Percentiles rank a stretch among this genome's conserved stretches.
These are phyloP conservation scores for Taphrorychus bicolor DNA, from an alignment of 2,888 invertebrate genomes.

Conservation along the genomic window DNA sequence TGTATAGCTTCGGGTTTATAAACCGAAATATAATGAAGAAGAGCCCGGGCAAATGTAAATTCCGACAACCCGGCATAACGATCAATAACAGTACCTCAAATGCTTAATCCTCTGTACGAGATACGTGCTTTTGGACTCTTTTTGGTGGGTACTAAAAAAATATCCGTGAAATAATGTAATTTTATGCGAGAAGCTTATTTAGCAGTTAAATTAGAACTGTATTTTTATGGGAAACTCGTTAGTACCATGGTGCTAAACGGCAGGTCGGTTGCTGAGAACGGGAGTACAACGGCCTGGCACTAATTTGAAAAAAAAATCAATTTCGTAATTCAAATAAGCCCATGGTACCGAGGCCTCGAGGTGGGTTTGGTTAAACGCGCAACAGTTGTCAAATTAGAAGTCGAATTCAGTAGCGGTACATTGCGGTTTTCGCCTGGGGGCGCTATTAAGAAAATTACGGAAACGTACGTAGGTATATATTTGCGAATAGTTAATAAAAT, in stretches of 20 bases:
- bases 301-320: not conserved
- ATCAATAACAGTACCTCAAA: not conserved
- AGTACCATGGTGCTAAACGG: conserved; percentile 1
- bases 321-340: not conserved
- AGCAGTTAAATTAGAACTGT: not conserved
- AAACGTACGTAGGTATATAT: conserved; percentile 20
- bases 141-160: not conserved
- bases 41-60: conserved; percentile 14
- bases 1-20: conserved; percentile 16
- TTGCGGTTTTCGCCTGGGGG: conserved; percentile 24
- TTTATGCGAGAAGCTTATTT: not conserved
- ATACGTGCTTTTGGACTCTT: too few species aligned
- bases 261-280: too few species aligned
- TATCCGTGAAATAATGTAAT: not conserved
- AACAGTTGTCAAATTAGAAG: conserved; percentile 39
- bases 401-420: conserved; percentile 37
- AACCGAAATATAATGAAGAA: conserved; percentile 30
- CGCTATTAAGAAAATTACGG: conserved; percentile 30
- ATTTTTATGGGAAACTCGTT: not conserved
- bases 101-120: too few species aligned
- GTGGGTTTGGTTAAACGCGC: not conserved
- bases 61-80: not conserved
- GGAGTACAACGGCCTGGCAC: not conserved
- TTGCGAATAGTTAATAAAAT: not conserved
- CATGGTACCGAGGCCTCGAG: not conserved